Evolutionary conservation across 1,140 invertebrate species (phyloP).

Genomic region (Zaprionus ghesquierei): DNA sequence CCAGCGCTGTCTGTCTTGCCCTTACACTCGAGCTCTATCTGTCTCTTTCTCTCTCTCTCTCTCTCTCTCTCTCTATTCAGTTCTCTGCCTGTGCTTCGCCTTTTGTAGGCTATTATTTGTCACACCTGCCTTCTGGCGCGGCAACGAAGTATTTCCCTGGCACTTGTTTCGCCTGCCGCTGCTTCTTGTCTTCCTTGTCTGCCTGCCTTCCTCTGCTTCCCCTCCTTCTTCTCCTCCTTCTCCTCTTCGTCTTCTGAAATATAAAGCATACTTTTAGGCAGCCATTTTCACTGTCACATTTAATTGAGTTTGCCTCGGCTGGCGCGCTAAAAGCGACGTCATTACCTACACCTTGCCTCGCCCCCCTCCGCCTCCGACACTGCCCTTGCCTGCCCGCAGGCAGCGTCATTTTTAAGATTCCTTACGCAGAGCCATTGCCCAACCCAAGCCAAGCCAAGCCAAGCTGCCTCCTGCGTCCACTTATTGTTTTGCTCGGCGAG

Average conservation of each 20-base stretch:
- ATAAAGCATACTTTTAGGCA: constrained; percentile 79
- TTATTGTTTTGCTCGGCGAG: constrained; percentile 33
- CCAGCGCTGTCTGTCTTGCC: not conserved
- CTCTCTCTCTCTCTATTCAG: not conserved
- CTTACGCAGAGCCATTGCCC: constrained; percentile 29
- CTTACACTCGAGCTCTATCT: not conserved
- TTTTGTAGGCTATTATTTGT: constrained; percentile 20
- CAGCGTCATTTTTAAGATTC: constrained; percentile 70
- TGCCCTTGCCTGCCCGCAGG: not conserved
- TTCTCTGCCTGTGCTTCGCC: not conserved
- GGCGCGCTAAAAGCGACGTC: constrained; percentile 74
- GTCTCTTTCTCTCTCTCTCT: not conserved
- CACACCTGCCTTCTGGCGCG: constrained; percentile 32
- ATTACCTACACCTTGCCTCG: constrained; percentile 49
- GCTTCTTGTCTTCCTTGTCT: not conserved
- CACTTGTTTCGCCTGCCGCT: not conserved
- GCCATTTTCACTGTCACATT: constrained; percentile 78
- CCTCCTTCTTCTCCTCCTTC: not conserved
- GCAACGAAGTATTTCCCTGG: constrained; percentile 4
- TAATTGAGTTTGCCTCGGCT: constrained; percentile 72
- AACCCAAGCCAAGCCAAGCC: constrained; percentile 2
- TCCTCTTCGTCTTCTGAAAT: constrained; percentile 24
- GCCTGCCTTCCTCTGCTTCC: not conserved
- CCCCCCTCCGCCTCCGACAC: not conserved
- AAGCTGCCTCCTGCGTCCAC: constrained; percentile 3